phyloP scores from a whole-genome alignment of 2,113 vertebrate species.

The Tautogolabrus adspersus region DNA sequence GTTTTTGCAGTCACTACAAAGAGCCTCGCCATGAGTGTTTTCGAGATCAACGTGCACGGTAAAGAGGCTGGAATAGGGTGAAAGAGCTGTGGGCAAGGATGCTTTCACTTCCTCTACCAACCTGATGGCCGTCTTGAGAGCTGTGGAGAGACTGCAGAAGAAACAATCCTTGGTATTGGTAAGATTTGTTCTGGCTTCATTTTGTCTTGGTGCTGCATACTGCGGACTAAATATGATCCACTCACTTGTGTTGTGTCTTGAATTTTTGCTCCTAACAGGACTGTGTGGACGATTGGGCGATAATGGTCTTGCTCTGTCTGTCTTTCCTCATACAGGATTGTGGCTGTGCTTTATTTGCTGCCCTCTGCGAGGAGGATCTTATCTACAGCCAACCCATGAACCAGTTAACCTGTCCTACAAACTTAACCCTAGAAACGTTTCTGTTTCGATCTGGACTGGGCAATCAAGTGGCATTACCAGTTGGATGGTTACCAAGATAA shows the following conservation, averaged over 20 bases:
- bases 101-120: conserved; percentile 23
- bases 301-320: not conserved
- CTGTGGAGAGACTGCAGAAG: conserved; percentile 37
- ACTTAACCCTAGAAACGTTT: conserved; percentile 62
- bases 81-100: conserved; percentile 39
- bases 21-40: conserved; percentile 45
- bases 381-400: conserved; percentile 58
- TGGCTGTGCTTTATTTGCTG: conserved; percentile 75
- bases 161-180: conserved; percentile 51
- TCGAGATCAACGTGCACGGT: conserved; percentile 40
- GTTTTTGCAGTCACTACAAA: conserved; percentile 28
- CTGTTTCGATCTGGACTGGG: conserved; percentile 50
- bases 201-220: not conserved
- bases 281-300: not conserved
- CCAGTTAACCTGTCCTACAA: conserved; percentile 55
- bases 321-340: conserved; percentile 54
- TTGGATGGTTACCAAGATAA: conserved; percentile 50
- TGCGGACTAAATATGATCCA: not conserved
- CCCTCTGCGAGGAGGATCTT: conserved; percentile 68
- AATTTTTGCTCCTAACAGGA: no score
- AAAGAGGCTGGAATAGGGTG: conserved; percentile 43
- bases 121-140: conserved; percentile 44
- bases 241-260: no score
- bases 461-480: conserved; percentile 48
- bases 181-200: conserved; percentile 17